Base-by-base conservation (phyloP, 2,797 vertebrate species). In the Borostomias antarcticus region DNA sequence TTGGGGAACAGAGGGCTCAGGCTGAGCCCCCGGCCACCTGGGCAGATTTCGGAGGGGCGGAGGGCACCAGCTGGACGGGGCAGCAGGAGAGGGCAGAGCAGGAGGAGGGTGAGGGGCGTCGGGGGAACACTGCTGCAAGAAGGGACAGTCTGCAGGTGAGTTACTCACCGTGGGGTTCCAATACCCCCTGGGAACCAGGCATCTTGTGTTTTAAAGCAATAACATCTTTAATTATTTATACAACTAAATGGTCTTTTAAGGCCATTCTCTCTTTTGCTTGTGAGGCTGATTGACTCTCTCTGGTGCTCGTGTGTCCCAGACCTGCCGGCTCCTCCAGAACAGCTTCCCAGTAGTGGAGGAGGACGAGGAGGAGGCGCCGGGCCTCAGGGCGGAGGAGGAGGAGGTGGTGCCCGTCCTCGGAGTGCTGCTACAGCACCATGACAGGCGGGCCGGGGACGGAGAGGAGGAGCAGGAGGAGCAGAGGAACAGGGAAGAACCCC, bases 271-370 rank as follows among this genome's bases (percentile, higher is more conserved):
- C 1, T 43, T 7, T 62, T n/a, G n/a, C n/a, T n/a, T n/a, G n/a
- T n/a, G n/a, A n/a, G n/a, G n/a, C n/a, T n/a, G n/a, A n/a, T n/a
- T 84, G 37, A 79, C 23, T 86, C 63, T 82, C 83, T 85, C 28
- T 64, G 83, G 0, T 35, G 85, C 64, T 75, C 90, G 90, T 0
- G 82, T 95, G 68, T 81, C n/a, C 91, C 71, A 91, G 83, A 77
- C 92, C 80, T 93, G 94, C 74, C 86, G 88, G 87, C 88, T 98
- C 81, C 89, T 98, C 82, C 89, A 92, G 80, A 86, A 75, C 75
- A 95, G 91, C 86, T 98, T 96, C 86, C 94, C 94, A 66, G 85
- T 87, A 54, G 74, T 89, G 10, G 78, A 79, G 78, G 80, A 92
- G 66, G 74, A 81, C 69, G 82, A 86, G 74, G 70, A 19, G 62